A percentile compares a stretch with the other conserved stretches of the same genome.
These are phyloP conservation scores for Scytalopus superciliaris DNA, from an alignment of 2,113 vertebrate species.

Conservation along the genomic window DNA sequence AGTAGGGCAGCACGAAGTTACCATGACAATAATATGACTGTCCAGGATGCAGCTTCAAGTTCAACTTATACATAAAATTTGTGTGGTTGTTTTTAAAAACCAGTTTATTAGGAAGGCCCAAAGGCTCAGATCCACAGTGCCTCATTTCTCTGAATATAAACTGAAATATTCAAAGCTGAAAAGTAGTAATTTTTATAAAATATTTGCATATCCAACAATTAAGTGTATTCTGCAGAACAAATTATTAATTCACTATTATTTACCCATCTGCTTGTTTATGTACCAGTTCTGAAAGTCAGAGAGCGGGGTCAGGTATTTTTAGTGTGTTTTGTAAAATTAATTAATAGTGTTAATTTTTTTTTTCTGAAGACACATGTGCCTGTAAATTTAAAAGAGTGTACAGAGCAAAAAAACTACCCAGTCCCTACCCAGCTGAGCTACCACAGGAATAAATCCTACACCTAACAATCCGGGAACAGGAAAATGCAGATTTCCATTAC, in stretches of 20 bases:
- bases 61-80: neutral
- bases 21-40: neutral
- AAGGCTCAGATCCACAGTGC: neutral
- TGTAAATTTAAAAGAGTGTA: neutral
- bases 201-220: neutral
- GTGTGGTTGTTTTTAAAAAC: neutral
- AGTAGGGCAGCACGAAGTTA: neutral
- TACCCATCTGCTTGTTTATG: neutral
- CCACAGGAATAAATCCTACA: neutral
- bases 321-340: neutral
- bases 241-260: neutral
- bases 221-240: neutral
- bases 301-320: neutral
- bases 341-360: neutral
- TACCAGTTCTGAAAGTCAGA: neutral
- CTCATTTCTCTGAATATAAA: neutral
- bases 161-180: neutral
- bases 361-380: neutral
- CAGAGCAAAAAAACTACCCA: neutral
- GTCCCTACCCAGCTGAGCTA: neutral
- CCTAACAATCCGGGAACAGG: neutral
- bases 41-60: neutral
- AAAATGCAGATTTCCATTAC: neutral
- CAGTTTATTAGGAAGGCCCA: neutral
- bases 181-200: neutral